These are phyloP conservation scores for Julus scanicus DNA, from an alignment of 2,888 invertebrate genomes.

Conservation along the genomic window DNA sequence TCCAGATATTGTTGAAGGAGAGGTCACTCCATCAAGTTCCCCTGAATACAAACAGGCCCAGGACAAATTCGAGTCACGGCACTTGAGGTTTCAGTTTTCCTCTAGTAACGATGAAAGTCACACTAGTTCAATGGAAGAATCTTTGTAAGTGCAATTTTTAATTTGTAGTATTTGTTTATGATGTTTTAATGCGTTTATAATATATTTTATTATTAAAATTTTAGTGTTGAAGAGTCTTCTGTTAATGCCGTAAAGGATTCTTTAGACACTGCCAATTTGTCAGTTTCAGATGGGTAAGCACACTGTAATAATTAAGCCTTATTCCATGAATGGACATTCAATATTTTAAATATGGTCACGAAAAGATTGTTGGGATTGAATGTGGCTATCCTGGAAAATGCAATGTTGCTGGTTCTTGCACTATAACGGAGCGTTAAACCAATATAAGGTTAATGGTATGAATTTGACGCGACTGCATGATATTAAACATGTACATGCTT, in stretches of 20 bases:
- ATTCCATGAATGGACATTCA: not conserved
- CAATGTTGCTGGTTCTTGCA: too few relatives aligned
- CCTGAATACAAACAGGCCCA: not conserved
- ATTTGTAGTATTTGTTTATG: not conserved
- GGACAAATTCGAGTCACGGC: not conserved
- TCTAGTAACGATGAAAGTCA: not conserved
- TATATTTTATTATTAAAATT: not conserved
- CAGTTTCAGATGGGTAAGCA: not conserved
- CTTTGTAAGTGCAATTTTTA: not conserved
- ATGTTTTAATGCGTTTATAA: not conserved
- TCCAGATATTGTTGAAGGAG: not conserved
- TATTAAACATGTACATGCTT: too few relatives aligned
- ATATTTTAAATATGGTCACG: too few relatives aligned
- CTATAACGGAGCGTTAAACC: too few relatives aligned
- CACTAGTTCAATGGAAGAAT: not conserved
- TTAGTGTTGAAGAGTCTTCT: not conserved
- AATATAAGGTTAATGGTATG: too few relatives aligned
- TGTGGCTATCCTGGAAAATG: too few relatives aligned
- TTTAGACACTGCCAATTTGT: not conserved
- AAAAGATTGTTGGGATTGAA: too few relatives aligned
- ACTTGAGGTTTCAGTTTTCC: slow-evolving; percentile 31
- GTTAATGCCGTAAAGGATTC: not conserved
- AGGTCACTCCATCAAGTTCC: slow-evolving; percentile 16
- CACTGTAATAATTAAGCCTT: not conserved
- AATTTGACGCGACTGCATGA: not conserved